Evolutionary conservation across 2,113 vertebrate species (phyloP).

Genomic region (Mastomys coucha): DNA sequence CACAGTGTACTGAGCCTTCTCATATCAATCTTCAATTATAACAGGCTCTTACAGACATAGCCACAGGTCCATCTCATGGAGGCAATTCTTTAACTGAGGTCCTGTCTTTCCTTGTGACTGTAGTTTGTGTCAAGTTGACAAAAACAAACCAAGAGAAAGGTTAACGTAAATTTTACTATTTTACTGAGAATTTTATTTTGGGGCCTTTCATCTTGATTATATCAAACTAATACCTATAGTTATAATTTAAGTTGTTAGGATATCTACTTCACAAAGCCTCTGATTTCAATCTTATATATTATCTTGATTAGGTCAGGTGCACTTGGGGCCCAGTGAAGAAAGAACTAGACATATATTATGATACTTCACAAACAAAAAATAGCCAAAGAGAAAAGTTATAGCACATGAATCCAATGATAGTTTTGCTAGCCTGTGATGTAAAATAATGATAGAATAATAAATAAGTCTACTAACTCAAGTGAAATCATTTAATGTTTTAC

Average conservation of each 20-base stretch:
- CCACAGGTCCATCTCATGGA: neutral
- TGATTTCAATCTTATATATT: neutral
- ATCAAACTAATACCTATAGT: neutral
- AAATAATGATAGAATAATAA: neutral
- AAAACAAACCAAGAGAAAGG: neutral
- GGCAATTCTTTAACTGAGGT: neutral
- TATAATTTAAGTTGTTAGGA: neutral
- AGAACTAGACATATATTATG: neutral
- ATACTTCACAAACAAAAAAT: neutral
- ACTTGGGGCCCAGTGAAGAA: neutral
- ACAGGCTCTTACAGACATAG: neutral
- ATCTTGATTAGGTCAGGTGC: neutral
- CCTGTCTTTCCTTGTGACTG: too few species aligned
- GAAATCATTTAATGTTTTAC: neutral
- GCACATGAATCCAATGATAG: neutral
- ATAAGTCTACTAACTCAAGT: neutral
- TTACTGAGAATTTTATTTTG: neutral
- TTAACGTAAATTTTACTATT: neutral
- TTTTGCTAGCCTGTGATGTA: neutral
- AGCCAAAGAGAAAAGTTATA: too few species aligned
- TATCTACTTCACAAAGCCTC: neutral
- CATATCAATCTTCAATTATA: neutral
- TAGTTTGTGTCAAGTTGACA: neutral
- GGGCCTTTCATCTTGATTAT: neutral
- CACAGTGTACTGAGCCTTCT: rapidly evolving